phyloP scores from a whole-genome alignment of 2,113 vertebrate genomes.

The Chionodraco myersi region DNA sequence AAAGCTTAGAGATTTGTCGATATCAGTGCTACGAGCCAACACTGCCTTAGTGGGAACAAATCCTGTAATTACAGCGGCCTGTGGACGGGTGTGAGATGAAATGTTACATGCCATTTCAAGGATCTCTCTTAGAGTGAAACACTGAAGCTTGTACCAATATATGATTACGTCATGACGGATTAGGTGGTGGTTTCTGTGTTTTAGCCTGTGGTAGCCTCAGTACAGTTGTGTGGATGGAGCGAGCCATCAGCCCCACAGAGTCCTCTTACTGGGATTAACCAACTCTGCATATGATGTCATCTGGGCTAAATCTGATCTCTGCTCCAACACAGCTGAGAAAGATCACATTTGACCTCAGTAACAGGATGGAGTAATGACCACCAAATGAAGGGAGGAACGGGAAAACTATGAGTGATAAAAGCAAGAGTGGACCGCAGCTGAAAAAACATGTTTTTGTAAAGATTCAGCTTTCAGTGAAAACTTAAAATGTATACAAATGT shows the following conservation, averaged over 20 bases:
- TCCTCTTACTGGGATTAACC: conserved; percentile 73
- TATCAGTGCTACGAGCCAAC: conserved; percentile 35
- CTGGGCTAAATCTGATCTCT: conserved; percentile 66
- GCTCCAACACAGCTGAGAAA: conserved; percentile 52
- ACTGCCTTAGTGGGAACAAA: conserved; percentile 24
- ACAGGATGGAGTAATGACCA: conserved; percentile 18
- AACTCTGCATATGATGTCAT: conserved; percentile 70
- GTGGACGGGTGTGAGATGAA: conserved; percentile 27
- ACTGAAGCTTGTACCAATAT: conserved; percentile 55
- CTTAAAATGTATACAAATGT: not conserved
- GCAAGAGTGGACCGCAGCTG: not conserved
- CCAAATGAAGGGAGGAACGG: not conserved
- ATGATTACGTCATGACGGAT: conserved; percentile 70
- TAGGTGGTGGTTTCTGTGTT: conserved; percentile 54
- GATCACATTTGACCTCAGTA: conserved; percentile 37
- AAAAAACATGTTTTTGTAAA: not conserved
- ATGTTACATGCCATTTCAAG: conserved; percentile 56
- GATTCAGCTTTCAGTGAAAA: not conserved
- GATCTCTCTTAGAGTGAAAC: conserved; percentile 41
- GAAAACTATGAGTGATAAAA: conserved; percentile 16
- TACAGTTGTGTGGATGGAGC: conserved; percentile 34
- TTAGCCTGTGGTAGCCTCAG: conserved; percentile 37
- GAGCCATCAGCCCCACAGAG: conserved; percentile 40
- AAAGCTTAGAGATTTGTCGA: conserved; percentile 46
- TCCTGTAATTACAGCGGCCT: conserved; percentile 35